Base-by-base conservation (phyloP, 1,140 invertebrate genomes). In the Planococcus citri region DNA sequence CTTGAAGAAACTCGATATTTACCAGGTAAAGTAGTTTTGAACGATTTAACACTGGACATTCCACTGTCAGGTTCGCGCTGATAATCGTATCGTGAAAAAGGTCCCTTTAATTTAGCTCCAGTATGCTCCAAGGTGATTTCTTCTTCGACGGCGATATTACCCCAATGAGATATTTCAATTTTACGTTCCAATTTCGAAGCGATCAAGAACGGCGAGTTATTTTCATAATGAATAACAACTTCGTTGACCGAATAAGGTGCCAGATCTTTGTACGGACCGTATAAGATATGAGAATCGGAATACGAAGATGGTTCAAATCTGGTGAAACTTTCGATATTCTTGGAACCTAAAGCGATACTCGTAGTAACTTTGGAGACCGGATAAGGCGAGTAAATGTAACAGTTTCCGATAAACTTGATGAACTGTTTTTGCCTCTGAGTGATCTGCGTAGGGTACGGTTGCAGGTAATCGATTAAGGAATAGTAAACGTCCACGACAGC, bases 161-260 rank as follows among this genome's bases (percentile, higher is more conserved):
- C 97, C 97, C 97, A 99, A 78, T 98, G 96, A 0, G 96, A 99
- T 0, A 99, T 85, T 80, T 99, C 96, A 75, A 99, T 92, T 0
- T 86, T 80, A 38, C 97, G 84, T 71, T 93, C 88, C 73, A 99
- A 78, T 38, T 83, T 83, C 0, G 89, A 93, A 0, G 98, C 90
- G 27, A 91, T 94, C 58, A 99, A 79, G 78, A 99, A 98, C 61
- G 97, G 95, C 61, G 89, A 85, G 77, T 97, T 96, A 79, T 98
- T 99, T 79, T 98, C 97, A 79, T 90, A 97, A 78, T 99, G 97
- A 68, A 98, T 81, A 25, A 77, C 80, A 71, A 97, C 76, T 75
- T 88, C 83, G 73, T 89, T 85, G 80, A 81, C 41, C 60, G 79
- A 76, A 74, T 83, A 84, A 3, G 87, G 80, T 71, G 78, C 75